Evolutionary conservation across 2,888 invertebrate genomes (phyloP).

Genomic region (Argyresthia goedartella): DNA sequence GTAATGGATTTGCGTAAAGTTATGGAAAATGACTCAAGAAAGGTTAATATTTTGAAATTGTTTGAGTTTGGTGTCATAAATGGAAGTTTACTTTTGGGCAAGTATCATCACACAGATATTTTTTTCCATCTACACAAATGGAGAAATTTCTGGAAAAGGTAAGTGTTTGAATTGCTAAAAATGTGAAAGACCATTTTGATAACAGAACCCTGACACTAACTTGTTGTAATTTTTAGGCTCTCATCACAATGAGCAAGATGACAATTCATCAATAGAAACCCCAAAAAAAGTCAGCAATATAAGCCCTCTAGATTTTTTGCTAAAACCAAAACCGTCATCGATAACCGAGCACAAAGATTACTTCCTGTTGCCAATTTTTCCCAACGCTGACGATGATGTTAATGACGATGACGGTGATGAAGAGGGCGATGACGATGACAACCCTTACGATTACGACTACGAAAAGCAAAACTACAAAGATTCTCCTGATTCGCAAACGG

Average conservation of each 20-base stretch:
- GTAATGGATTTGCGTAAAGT: conserved; percentile 11
- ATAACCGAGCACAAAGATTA: conserved; percentile 29
- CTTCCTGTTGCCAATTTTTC: conserved; percentile 47
- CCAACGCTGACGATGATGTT: conserved; percentile 39
- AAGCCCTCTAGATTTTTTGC: conserved; percentile 31
- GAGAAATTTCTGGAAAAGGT: conserved; percentile 39
- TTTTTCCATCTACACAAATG: conserved; percentile 30
- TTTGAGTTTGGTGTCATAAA: conserved; percentile 29
- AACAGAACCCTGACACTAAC: too few species aligned
- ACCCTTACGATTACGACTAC: conserved; percentile 46
- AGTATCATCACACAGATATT: conserved; percentile 37
- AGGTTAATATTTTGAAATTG: conserved; percentile 3
- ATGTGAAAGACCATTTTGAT: too few species aligned
- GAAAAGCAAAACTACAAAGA: conserved; percentile 61
- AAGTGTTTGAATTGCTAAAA: conserved; percentile 20
- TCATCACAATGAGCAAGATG: conserved; percentile 20
- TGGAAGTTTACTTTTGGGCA: conserved; percentile 58
- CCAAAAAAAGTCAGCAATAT: conserved; percentile 26
- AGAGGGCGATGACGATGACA: conserved; percentile 39
- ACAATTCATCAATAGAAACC: conserved; percentile 11
- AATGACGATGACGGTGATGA: conserved; percentile 50
- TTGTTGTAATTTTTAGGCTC: too few species aligned
- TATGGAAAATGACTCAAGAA: conserved; percentile 6
- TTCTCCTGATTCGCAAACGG: conserved; percentile 44
- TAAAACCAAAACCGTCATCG: conserved; percentile 25